Evolutionary conservation across 2,888 invertebrate genomes (phyloP).

Genomic region (Dicycla oo): DNA sequence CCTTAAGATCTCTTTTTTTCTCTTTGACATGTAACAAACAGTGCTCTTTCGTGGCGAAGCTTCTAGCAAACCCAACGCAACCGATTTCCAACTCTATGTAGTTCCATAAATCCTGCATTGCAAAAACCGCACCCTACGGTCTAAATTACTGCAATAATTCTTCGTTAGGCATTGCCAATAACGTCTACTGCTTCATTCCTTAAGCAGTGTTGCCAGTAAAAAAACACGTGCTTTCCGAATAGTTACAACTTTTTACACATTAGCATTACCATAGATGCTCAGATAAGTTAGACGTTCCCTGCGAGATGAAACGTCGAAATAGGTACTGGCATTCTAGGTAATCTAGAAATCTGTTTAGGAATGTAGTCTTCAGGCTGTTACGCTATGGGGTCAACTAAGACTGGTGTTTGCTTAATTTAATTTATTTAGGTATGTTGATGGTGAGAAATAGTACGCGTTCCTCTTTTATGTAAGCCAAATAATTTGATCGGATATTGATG

Average conservation of each 20-base stretch:
- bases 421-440: slow-evolving; percentile 39
- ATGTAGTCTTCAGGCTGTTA: slow-evolving; percentile 23
- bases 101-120: background rate
- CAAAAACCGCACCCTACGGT: slow-evolving; percentile 12
- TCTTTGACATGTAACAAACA: background rate
- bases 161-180: background rate
- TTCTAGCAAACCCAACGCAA: background rate
- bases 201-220: slow-evolving; percentile 9
- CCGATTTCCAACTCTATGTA: background rate
- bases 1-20: too few species aligned
- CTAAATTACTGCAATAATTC: background rate
- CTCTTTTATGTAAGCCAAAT: background rate
- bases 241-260: slow-evolving; percentile 30
- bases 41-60: background rate
- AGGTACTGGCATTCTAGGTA: slow-evolving; percentile 54
- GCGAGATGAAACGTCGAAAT: slow-evolving; percentile 40
- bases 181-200: slow-evolving; percentile 5
- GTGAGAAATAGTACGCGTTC: slow-evolving; percentile 12
- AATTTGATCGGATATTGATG: background rate
- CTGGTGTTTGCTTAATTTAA: slow-evolving; percentile 47
- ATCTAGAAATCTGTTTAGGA: slow-evolving; percentile 62
- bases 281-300: slow-evolving; percentile 22
- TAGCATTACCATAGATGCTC: slow-evolving; percentile 43
- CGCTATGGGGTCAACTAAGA: slow-evolving; percentile 30
- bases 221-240: slow-evolving; percentile 10